These are phyloP conservation scores for Margarornis squamiger DNA, from an alignment of 2,797 vertebrate species.

Conservation along the genomic window DNA sequence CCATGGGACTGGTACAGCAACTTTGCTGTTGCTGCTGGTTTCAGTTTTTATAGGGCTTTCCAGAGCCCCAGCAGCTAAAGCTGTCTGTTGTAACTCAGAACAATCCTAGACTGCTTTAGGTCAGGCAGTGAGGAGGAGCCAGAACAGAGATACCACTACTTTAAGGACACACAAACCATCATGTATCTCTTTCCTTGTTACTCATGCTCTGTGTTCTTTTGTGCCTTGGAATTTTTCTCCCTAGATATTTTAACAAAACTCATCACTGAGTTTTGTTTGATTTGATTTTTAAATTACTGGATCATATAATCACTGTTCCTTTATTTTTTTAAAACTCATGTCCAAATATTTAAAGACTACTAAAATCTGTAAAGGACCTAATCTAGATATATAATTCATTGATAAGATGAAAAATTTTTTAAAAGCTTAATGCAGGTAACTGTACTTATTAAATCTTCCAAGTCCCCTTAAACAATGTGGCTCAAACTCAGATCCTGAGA, in stretches of 20 bases:
- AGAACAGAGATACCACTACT: background rate
- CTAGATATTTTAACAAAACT: background rate
- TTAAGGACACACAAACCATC: accelerated
- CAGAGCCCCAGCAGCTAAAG: background rate
- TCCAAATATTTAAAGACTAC: background rate
- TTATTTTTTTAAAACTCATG: background rate
- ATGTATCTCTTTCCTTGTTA: background rate
- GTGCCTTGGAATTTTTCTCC: background rate
- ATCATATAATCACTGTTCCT: background rate
- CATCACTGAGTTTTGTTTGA: background rate
- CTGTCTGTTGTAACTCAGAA: background rate
- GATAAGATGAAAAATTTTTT: background rate
- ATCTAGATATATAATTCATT: background rate
- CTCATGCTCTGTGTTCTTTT: background rate
- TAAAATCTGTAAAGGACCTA: background rate
- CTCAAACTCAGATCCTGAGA: background rate
- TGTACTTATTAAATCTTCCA: background rate
- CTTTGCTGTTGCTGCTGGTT: background rate
- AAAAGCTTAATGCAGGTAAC: background rate
- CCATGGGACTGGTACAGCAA: background rate
- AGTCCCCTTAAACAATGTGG: background rate
- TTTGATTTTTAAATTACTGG: background rate
- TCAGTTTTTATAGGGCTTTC: background rate
- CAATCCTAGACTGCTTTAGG: background rate
- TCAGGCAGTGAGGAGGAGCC: accelerated